phyloP scores from a whole-genome alignment of 2,888 invertebrate species.

The Loripinus fragilis region DNA sequence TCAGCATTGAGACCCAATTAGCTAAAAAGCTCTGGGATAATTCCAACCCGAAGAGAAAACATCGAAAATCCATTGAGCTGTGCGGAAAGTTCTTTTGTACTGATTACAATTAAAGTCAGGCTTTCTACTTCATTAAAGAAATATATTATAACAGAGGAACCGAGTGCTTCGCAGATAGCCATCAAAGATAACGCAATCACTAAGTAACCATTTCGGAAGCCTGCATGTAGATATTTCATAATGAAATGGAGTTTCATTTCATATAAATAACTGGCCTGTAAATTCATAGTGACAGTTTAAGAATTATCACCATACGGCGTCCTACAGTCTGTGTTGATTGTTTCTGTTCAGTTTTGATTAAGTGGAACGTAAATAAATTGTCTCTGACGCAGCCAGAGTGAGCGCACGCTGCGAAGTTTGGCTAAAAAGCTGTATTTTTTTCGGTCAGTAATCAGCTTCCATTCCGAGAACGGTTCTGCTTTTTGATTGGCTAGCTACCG shows the following conservation, averaged over 20 bases:
- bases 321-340: neutral
- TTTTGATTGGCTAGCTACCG: neutral
- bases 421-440: neutral
- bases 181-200: conserved; percentile 9
- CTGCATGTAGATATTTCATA: neutral
- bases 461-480: neutral
- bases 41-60: conserved; percentile 4
- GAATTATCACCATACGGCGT: conserved; percentile 13
- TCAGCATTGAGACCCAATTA: neutral
- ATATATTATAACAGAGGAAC: neutral
- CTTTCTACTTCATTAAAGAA: conserved; percentile 14
- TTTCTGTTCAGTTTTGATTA: conserved; percentile 4
- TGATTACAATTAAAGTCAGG: neutral
- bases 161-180: neutral
- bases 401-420: neutral
- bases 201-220: neutral
- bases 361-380: conserved; percentile 14
- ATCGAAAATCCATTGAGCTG: neutral
- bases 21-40: conserved; percentile 10
- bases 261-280: neutral
- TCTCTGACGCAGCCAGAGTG: conserved; percentile 5
- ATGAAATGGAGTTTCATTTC: conserved; percentile 12
- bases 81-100: neutral
- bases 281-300: neutral
- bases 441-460: conserved; percentile 13